Percentiles rank a stretch among this genome's conserved stretches.
phyloP scores from a whole-genome alignment of 2,888 invertebrate genomes.

The Drosophila ezoana region DNA sequence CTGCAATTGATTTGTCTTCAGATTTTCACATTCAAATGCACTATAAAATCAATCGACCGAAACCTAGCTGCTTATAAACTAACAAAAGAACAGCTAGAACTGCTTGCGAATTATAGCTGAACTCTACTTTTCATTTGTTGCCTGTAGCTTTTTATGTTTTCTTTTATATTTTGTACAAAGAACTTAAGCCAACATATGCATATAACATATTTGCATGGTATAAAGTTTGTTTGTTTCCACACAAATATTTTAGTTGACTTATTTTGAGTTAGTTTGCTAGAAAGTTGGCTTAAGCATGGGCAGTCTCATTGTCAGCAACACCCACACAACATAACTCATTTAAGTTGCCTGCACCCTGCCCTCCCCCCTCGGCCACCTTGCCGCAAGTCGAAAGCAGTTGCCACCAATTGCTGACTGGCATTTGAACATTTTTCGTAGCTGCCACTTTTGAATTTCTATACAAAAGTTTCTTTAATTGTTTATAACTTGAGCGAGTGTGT shows the following conservation, averaged over 20 bases:
- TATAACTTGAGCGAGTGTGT: slow-evolving; percentile 50
- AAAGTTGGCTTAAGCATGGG: slow-evolving; percentile 40
- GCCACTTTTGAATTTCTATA: slow-evolving; percentile 66
- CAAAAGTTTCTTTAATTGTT: slow-evolving; percentile 72
- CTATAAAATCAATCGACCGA: slow-evolving; percentile 42
- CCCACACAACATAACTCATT: slow-evolving; percentile 56
- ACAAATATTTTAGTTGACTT: slow-evolving; percentile 34
- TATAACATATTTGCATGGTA: too few relatives aligned
- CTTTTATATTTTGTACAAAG: background rate
- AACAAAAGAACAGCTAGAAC: background rate
- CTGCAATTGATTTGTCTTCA: slow-evolving; percentile 42
- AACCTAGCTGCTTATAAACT: slow-evolving; percentile 4
- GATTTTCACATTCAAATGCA: slow-evolving; percentile 19
- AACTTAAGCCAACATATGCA: slow-evolving; percentile 9
- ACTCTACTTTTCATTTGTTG: background rate
- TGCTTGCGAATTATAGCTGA: slow-evolving; percentile 14
- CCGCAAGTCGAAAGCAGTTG: slow-evolving; percentile 47
- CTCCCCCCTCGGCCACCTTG: background rate
- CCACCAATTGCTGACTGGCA: slow-evolving; percentile 63
- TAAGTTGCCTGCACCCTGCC: slow-evolving; percentile 13
- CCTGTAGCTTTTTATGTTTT: too few relatives aligned
- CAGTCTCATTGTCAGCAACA: slow-evolving; percentile 47
- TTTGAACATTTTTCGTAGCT: slow-evolving; percentile 58
- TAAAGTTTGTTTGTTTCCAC: slow-evolving; percentile 5
- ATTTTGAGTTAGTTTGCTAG: slow-evolving; percentile 47